These are phyloP conservation scores for Equus quagga DNA, from an alignment of 2,113 vertebrate genomes.

Conservation along the genomic window DNA sequence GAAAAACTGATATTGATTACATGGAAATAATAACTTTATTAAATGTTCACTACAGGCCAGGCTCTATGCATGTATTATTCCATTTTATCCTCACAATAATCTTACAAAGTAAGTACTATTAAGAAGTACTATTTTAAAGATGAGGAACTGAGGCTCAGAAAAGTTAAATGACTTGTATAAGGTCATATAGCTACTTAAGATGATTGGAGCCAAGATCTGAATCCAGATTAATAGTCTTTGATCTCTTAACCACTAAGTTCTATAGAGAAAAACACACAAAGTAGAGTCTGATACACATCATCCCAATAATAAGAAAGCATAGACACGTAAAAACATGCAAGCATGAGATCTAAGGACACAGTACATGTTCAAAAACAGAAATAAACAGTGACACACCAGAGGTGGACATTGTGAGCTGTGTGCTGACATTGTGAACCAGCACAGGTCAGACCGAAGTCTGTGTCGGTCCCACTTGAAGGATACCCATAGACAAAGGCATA, in stretches of 20 bases:
- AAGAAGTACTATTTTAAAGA: constrained; percentile 13
- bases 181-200: neutral
- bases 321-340: neutral
- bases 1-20: neutral
- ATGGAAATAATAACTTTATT: neutral
- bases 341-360: neutral
- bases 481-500: neutral
- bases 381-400: neutral
- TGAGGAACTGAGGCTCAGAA: neutral
- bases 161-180: neutral
- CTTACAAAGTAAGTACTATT: neutral
- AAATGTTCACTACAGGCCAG: neutral
- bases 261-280: neutral
- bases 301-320: neutral
- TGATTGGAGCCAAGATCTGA: neutral
- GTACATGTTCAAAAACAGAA: neutral
- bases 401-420: neutral
- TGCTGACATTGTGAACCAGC: no score
- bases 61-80: neutral
- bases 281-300: neutral
- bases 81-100: neutral
- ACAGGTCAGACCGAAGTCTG: neutral
- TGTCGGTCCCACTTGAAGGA: neutral
- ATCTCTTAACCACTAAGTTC: neutral
- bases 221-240: neutral